phyloP scores from a whole-genome alignment of 2,888 invertebrate species.

The Sinhomidia bicolor region DNA sequence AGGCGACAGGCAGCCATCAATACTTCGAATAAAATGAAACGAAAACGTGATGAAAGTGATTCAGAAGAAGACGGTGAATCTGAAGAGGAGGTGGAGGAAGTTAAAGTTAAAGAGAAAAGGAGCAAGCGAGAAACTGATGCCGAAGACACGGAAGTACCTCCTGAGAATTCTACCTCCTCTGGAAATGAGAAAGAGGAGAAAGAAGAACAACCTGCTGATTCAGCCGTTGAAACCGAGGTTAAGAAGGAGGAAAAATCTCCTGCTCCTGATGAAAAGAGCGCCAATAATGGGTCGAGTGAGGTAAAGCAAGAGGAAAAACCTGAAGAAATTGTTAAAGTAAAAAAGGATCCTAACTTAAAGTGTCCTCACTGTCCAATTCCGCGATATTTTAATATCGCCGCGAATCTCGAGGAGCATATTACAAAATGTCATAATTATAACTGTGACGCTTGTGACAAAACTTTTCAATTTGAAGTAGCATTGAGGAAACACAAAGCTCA shows the following conservation, averaged over 20 bases:
- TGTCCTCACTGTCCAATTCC: slow-evolving; percentile 61
- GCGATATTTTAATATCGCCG: slow-evolving; percentile 53
- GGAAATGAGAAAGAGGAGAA: neutral
- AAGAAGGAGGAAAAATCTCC: neutral
- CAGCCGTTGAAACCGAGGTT: neutral
- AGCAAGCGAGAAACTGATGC: neutral
- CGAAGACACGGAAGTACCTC: neutral
- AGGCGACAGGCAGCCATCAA: slow-evolving; percentile 36
- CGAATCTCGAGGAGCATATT: slow-evolving; percentile 54
- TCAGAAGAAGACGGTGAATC: neutral
- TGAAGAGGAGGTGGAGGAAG: slow-evolving; percentile 21
- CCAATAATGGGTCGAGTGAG: slow-evolving; percentile 7
- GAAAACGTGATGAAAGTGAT: slow-evolving; percentile 14
- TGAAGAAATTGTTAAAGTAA: slow-evolving; percentile 14
- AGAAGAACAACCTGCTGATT: neutral
- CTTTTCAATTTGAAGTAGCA: neutral
- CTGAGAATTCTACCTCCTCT: neutral
- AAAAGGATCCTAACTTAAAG: slow-evolving; percentile 66
- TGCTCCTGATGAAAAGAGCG: neutral
- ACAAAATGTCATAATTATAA: slow-evolving; percentile 4
- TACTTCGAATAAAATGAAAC: neutral
- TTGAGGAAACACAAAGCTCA: slow-evolving; percentile 1
- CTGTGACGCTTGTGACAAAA: slow-evolving; percentile 47
- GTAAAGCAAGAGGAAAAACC: slow-evolving; percentile 11
- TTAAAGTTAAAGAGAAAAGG: neutral